These are phyloP conservation scores for Tupaia chinensis DNA, from an alignment of 2,113 vertebrate genomes.

Conservation along the genomic window DNA sequence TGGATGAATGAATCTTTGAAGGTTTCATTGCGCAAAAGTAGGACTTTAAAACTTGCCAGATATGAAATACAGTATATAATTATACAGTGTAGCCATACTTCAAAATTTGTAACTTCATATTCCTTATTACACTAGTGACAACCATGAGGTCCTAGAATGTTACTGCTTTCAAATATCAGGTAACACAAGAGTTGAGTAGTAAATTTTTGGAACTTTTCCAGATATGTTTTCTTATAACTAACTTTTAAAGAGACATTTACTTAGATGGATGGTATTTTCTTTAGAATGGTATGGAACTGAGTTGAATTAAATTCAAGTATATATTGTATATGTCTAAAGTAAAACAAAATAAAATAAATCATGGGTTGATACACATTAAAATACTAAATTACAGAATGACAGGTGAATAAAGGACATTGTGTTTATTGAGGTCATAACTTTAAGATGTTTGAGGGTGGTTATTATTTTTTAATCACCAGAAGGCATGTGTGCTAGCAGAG, in stretches of 20 bases:
- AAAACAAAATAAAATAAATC: conserved; percentile 9
- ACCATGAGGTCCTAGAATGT: neutral
- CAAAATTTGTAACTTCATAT: conserved; percentile 53
- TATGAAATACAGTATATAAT: conserved; percentile 57
- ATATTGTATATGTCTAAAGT: neutral
- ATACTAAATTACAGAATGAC: neutral
- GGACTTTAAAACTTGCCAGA: conserved; percentile 64
- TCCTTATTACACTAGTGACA: neutral
- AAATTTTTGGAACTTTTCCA: conserved; percentile 23
- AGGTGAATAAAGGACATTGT: neutral
- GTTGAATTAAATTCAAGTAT: conserved; percentile 10
- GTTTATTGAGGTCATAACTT: neutral
- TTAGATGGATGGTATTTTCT: neutral
- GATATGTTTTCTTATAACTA: neutral
- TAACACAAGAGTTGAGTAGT: conserved; percentile 23
- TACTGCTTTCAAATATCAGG: neutral
- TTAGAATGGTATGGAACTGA: conserved; percentile 31
- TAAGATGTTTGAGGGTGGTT: neutral
- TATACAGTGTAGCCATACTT: conserved; percentile 59
- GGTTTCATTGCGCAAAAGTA: conserved; percentile 58
- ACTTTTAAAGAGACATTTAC: neutral
- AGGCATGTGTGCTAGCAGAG: too few relatives aligned
- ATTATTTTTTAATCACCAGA: too few relatives aligned
- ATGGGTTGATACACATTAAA: neutral
- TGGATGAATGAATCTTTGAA: conserved; percentile 50